Conservation (phyloP, 2,113 vertebrate species). For the Pollachius pollachius region DNA sequence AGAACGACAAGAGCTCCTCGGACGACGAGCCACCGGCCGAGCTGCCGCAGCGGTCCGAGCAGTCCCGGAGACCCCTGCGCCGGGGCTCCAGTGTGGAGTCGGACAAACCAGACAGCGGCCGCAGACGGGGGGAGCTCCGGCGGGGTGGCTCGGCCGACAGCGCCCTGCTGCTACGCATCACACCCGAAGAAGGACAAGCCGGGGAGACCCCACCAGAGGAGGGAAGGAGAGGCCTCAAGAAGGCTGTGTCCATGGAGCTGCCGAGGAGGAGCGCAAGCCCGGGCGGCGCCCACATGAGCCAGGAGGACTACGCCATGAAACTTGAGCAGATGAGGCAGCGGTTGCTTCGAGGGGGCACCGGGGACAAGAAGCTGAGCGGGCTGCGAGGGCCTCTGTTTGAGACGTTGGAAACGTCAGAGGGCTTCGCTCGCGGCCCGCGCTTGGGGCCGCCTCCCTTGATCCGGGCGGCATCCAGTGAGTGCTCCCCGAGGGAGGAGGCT, state of each 20-base stretch:
- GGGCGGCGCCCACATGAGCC: slow-evolving; percentile 78
- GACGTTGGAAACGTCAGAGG: slow-evolving; percentile 83
- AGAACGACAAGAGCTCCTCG: slow-evolving; percentile 71
- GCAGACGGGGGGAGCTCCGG: slow-evolving; percentile 80
- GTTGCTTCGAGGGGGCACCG: slow-evolving; percentile 81
- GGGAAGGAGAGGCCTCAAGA: slow-evolving; percentile 76
- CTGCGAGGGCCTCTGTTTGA: slow-evolving; percentile 91
- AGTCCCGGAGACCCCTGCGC: slow-evolving; percentile 76
- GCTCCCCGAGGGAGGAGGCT: slow-evolving; percentile 66
- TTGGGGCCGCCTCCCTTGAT: slow-evolving; percentile 75
- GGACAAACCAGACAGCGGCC: slow-evolving; percentile 65
- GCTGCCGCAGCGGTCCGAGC: slow-evolving; percentile 57
- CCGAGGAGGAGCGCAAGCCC: slow-evolving; percentile 81
- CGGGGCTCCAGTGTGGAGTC: slow-evolving; percentile 81
- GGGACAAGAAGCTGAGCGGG: slow-evolving; percentile 91
- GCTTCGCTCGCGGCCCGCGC: slow-evolving; percentile 65
- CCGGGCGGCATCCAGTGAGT: slow-evolving; percentile 87
- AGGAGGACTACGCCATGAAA: slow-evolving; percentile 88
- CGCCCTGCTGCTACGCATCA: slow-evolving; percentile 77
- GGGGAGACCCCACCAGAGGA: slow-evolving; percentile 56
- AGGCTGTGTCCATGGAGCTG: slow-evolving; percentile 87
- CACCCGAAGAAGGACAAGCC: slow-evolving; percentile 51
- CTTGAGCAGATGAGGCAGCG: slow-evolving; percentile 91
- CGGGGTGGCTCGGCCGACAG: slow-evolving; percentile 92
- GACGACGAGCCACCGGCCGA: slow-evolving; percentile 75